Evolutionary conservation across 2,888 invertebrate species (phyloP), one percentile per base, ranked within the genome.

Genomic region (Parnassius mnemosyne): DNA sequence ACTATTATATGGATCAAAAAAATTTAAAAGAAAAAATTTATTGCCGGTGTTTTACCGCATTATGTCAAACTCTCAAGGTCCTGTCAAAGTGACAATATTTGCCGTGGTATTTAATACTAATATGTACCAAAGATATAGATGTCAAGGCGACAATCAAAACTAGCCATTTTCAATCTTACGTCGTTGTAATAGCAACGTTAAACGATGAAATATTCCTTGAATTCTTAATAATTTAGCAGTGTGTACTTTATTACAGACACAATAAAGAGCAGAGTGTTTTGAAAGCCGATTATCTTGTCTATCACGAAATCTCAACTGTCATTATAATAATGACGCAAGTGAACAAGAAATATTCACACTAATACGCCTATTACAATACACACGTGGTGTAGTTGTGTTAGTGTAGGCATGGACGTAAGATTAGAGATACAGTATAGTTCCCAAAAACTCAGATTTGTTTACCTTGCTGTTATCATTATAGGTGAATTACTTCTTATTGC

Each of bases 111-210:
- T 71, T 73, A 68, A 68, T 65, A 57, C 69, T 64, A 61, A 71
- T 72, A 72, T 75, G 69, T 70, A 71, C 74, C 66, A 64, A 75
- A 73, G 77, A 77, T 78, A 84, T 82, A 80, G 78, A 80, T 80
- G 82, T 80, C 82, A 84, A 83, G 81, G 81, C 66, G 67, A 63
- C n/a, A 44, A 43, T 10, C 46, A n/a, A 44, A 43, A n/a, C 60
- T 52, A 41, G 44, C 57, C 49, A 70, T 58, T 63, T 43, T 65
- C 61, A 60, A 66, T 69, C 57, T 63, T 71, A 63, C 59, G 1
- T 12, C 57, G n/a, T 61, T 3, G n/a, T 2, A 3, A 64, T 63
- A 69, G 10, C 12, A 13, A 10, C 42, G 20, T 51, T 11, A 20
- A 42, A 52, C 46, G 16, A 9, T 41, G 1, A 55, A 25, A 34